Conservation (phyloP, 1,140 invertebrate genomes). For the Macrosteles quadrilineatus region DNA sequence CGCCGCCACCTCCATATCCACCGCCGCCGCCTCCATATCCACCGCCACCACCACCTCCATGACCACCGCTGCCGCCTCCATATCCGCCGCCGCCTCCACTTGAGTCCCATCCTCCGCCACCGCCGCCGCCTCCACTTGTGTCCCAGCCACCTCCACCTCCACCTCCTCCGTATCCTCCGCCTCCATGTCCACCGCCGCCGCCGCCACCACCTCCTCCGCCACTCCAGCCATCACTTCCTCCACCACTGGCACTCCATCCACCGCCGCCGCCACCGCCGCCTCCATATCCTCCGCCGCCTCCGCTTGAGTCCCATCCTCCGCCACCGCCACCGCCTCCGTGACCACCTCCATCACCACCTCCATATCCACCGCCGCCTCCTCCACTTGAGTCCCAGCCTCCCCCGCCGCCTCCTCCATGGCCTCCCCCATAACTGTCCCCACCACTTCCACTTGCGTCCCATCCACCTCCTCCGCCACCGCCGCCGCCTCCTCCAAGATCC, state of each 20-base stretch:
- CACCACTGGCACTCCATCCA: not conserved
- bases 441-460: not conserved
- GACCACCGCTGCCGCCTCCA: too few relatives aligned
- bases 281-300: not conserved
- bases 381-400: too few relatives aligned
- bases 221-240: not conserved
- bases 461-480: too few relatives aligned
- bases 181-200: not conserved
- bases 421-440: not conserved
- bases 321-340: not conserved
- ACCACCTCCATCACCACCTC: not conserved
- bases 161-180: not conserved
- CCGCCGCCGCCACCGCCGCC: not conserved
- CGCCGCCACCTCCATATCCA: not conserved
- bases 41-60: not conserved
- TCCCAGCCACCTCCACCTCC: not conserved
- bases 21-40: not conserved
- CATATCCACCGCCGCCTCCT: not conserved
- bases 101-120: not conserved
- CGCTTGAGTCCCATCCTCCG: not conserved
- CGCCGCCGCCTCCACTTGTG: not conserved
- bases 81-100: not conserved
- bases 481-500: not conserved
- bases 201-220: not conserved
- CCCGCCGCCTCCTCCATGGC: not conserved